Conservation (phyloP, 2,113 vertebrate genomes). For the Lathamus discolor region DNA sequence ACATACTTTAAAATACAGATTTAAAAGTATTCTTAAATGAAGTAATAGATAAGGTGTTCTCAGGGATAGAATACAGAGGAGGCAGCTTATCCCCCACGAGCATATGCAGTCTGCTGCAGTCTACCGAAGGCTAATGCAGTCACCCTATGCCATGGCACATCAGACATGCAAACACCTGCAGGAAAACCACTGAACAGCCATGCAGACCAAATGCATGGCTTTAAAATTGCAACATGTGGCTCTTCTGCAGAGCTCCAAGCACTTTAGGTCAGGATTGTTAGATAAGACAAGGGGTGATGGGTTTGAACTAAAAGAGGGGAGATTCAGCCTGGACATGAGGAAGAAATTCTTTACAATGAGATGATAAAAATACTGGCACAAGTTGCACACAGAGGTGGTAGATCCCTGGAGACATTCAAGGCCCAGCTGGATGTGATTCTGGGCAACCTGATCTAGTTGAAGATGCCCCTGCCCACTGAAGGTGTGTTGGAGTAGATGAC, state of each 20-base stretch:
- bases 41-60: not conserved
- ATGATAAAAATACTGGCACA: not conserved
- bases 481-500: not conserved
- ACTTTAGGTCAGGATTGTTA: not conserved
- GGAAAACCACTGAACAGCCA: rapidly evolving
- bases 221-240: rapidly evolving
- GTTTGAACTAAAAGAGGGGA: not conserved
- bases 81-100: rapidly evolving
- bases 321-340: not conserved
- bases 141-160: rapidly evolving
- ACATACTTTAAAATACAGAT: not conserved
- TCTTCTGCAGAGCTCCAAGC: not conserved
- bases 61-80: not conserved
- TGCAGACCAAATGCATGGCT: rapidly evolving
- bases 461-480: not conserved
- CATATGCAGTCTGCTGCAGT: rapidly evolving
- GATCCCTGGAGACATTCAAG: not conserved
- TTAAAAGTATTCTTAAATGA: not conserved
- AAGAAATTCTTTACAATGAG: not conserved
- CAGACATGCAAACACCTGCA: not conserved
- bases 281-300: not conserved
- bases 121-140: not conserved
- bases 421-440: not conserved
- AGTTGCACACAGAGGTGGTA: not conserved
- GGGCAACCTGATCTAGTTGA: not conserved